A percentile compares a stretch with the other conserved stretches of the same genome.
These are phyloP conservation scores for Lydus trimaculatus DNA, from an alignment of 2,888 invertebrate species.

Conservation along the genomic window DNA sequence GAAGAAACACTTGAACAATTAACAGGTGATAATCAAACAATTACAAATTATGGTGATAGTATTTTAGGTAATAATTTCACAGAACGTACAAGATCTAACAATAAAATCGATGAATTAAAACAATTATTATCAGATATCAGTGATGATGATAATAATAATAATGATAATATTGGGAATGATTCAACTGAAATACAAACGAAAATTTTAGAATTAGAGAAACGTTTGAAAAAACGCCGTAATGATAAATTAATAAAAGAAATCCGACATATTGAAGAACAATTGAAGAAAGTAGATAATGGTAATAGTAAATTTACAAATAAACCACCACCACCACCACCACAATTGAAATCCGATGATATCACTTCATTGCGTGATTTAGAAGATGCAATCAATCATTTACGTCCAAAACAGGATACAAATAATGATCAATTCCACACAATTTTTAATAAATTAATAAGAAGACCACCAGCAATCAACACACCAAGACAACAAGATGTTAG, in stretches of 20 bases:
- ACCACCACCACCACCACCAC: too few relatives aligned
- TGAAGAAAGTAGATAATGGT: conserved; percentile 9
- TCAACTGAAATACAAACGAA: conserved; percentile 36
- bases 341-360: conserved; percentile 38
- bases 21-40: conserved; percentile 7
- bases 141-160: conserved; percentile 20
- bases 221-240: conserved; percentile 35
- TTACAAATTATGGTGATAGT: not conserved
- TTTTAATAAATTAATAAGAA: conserved; percentile 34
- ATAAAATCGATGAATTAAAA: conserved; percentile 28
- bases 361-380: conserved; percentile 42
- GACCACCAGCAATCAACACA: not conserved
- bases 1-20: conserved; percentile 24
- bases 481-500: not conserved
- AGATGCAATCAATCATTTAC: conserved; percentile 47
- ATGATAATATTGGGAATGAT: conserved; percentile 27
- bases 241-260: conserved; percentile 29
- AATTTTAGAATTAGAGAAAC: conserved; percentile 35
- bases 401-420: conserved; percentile 42
- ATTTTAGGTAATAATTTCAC: conserved; percentile 10
- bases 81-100: conserved; percentile 11
- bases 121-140: conserved; percentile 30
- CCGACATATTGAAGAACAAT: conserved; percentile 14
- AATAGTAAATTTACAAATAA: conserved; percentile 17
- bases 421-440: conserved; percentile 33